A percentile compares a stretch with the other conserved stretches of the same genome.
phyloP scores from a whole-genome alignment of 2,113 vertebrate genomes.

The Recurvirostra avosetta region DNA sequence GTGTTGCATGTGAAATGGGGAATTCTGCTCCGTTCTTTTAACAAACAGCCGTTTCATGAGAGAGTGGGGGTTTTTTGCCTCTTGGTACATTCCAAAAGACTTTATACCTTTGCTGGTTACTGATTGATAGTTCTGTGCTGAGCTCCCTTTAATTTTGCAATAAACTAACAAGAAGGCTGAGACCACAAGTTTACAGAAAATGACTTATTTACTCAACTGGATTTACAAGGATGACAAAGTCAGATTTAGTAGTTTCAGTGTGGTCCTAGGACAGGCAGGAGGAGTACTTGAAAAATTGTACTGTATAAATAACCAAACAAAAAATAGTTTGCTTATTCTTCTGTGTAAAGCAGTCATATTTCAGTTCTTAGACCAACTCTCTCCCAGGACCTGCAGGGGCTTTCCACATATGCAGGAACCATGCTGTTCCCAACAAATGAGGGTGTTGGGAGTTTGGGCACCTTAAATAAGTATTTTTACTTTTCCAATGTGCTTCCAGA shows the following conservation, averaged over 20 bases:
- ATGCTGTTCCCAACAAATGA: not conserved
- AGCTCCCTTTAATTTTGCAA: constrained; percentile 79
- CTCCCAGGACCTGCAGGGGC: not conserved
- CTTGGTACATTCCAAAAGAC: constrained; percentile 64
- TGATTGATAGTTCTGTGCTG: constrained; percentile 72
- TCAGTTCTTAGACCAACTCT: not conserved
- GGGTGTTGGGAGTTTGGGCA: not conserved
- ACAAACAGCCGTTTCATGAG: constrained; percentile 67
- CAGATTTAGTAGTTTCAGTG: constrained; percentile 69
- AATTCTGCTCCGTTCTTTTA: constrained; percentile 38
- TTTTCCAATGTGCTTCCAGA: not conserved
- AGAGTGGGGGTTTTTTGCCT: not conserved
- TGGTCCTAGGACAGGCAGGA: constrained; percentile 67
- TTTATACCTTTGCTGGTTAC: constrained; percentile 74
- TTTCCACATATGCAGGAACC: not conserved
- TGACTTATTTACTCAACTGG: constrained; percentile 72
- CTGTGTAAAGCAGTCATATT: not conserved
- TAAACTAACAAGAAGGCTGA: constrained; percentile 74
- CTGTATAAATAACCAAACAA: constrained; percentile 59
- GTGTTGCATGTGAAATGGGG: constrained; percentile 5
- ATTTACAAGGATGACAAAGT: constrained; percentile 66
- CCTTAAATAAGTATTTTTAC: not conserved
- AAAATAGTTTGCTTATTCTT: constrained; percentile 54
- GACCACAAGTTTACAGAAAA: constrained; percentile 76
- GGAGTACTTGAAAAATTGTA: constrained; percentile 42